Evolutionary conservation across 2,888 invertebrate genomes (phyloP), one percentile per base, ranked within the genome.

Genomic region (Agonopterix heracliana): DNA sequence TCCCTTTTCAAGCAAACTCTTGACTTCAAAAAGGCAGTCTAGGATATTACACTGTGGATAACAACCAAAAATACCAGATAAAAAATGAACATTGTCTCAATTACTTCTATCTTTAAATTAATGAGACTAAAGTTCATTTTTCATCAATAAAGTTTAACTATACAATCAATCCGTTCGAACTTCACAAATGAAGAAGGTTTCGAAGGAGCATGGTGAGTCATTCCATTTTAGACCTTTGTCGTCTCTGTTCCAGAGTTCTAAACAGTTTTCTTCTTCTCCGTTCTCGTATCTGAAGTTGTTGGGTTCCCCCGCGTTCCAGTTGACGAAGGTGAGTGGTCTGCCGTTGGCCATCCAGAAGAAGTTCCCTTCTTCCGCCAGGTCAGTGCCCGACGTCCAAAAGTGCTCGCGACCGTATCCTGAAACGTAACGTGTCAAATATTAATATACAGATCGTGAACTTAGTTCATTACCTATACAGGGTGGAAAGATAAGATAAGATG

Each of bases 291-390:
- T 93, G 90, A 97, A 97, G 86, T 97, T 97, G 82, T 97, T 97
- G 1, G 97, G 97, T 71, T 97, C 97, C 0, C 96, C 96, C 0
- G 96, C 95, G 86, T 96, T 96, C 96, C 96, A 96, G 81, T 96
- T 96, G 60, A 96, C 96, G 81, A 95, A 97, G 34, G 96, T 95
- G 46, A 97, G 91, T 0, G 96, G 96, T 53, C 95, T 90, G 2
- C 96, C 96, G 52, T 94, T 96, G 9, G 96, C 94, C 95, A 96
- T 95, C 96, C 96, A 96, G 90, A 96, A 96, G 90, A 96, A 96
- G 66, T 91, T 93, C 12, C 96, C 96, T 73, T 96, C 96, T 69
- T 96, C 96, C 11, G 96, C 96, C 69, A 96, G 91, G 80, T 96
- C 96, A 5, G 96, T 96, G 62, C 96, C 96, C 7, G 96, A 96